Base-by-base conservation (phyloP, 1,140 invertebrate genomes). In the Drosophila leontia region DNA sequence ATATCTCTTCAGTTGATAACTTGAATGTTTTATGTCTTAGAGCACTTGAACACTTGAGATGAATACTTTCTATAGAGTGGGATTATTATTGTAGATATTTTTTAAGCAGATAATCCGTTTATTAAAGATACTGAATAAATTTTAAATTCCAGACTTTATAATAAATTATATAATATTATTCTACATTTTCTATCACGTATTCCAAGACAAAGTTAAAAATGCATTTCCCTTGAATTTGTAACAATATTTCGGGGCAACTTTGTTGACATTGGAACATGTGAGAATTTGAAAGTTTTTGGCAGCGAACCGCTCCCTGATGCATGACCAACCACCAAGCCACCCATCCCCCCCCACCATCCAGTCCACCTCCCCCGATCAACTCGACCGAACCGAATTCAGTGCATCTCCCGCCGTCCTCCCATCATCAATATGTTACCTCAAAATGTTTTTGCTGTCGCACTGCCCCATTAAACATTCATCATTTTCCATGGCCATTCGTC, bases 381-480 rank as follows among this genome's bases (percentile, higher is more conserved):
- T 39, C 44, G 26, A 68, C 50, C 64, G 64, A 51, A 32, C 39
- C 29, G n/a, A n/a, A 45, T 37, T 39, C 68, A 3, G 42, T 69
- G 63, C 63, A 58, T 50, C 44, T 42, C 17, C 32, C 45, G 11
- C 12, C 23, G 6, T 32, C n/a, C 29, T 12, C 23, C 26, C n/a
- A 17, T 23, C 23, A 58, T 59, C 76, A 78, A 75, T 82, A 84
- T 88, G 77, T 47, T 72, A 72, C 70, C 70, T 51, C 67, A 72
- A 72, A 70, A 72, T 72, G 55, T 72, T 72, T 90, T 80, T 77
- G 56, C 65, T 80, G 72, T 81, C 78, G 77, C 85, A 90, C 57
- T 88, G 81, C 42, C 78, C 74, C 81, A 78, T 88, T 88, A 90
- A 80, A 90, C 84, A 88, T 88, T 88, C 85, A 90, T 88, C 84